Percentiles rank a stretch among this genome's conserved stretches.
Evolutionary conservation across 2,113 vertebrate genomes (phyloP).

Genomic region (Scolopax mira): DNA sequence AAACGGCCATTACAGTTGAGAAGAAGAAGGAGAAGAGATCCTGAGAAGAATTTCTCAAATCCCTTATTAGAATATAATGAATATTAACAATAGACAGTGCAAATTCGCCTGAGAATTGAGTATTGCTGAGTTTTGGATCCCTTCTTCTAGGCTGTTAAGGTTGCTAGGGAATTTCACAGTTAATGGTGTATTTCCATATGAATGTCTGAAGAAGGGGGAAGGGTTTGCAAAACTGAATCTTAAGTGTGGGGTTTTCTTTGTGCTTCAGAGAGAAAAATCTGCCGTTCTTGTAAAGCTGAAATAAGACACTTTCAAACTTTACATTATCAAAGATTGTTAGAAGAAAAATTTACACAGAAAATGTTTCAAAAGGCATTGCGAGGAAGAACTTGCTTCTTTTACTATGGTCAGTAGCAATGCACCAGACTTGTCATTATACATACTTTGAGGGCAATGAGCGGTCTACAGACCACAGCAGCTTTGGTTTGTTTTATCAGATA

Average conservation of each 20-base stretch:
- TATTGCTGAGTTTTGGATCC: constrained; percentile 12
- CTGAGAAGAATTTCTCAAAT: neutral
- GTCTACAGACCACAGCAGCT: neutral
- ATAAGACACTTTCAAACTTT: neutral
- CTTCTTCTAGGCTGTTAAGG: constrained; percentile 10
- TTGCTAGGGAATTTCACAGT: constrained; percentile 43
- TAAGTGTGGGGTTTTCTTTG: neutral
- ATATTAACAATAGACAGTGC: constrained; percentile 19
- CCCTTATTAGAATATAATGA: neutral
- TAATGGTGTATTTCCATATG: constrained; percentile 36
- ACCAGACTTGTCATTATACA: neutral
- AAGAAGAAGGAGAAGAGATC: neutral
- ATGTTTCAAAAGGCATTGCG: neutral
- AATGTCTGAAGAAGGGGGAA: constrained; percentile 29
- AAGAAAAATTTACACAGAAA: neutral
- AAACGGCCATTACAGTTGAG: neutral
- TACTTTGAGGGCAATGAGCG: neutral
- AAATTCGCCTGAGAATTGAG: neutral
- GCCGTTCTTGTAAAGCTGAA: neutral
- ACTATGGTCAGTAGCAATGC: neutral
- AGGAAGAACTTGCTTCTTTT: neutral
- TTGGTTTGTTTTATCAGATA: constrained; percentile 8
- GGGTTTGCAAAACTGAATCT: constrained; percentile 21
- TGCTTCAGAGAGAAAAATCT: neutral
- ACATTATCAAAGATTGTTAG: neutral